phyloP scores from a whole-genome alignment of 2,113 vertebrate species.

The Platysternon megacephalum region DNA sequence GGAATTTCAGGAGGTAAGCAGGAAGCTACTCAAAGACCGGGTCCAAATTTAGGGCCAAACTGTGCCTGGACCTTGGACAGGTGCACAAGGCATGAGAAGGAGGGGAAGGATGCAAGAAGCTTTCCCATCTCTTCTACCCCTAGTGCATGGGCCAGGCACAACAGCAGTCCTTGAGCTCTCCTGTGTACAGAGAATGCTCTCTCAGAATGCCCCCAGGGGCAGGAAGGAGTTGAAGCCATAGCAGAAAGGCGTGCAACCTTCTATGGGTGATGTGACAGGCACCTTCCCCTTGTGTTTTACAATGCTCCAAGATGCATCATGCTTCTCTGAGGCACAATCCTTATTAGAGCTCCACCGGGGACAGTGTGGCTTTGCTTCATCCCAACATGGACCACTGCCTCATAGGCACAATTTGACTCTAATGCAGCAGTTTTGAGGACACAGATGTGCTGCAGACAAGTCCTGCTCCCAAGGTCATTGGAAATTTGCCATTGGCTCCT shows the following conservation, averaged over 20 bases:
- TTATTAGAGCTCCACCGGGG: not conserved
- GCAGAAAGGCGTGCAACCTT: fast-evolving
- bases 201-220: not conserved
- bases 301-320: not conserved
- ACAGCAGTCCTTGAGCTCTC: not conserved
- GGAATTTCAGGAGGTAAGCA: not conserved
- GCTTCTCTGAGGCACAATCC: not conserved
- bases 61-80: not conserved
- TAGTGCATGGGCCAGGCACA: not conserved
- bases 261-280: fast-evolving
- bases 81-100: not conserved
- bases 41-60: not conserved
- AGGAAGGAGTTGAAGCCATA: not conserved
- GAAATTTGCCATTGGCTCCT: not conserved
- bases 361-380: not conserved
- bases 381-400: not conserved
- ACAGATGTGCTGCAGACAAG: fast-evolving
- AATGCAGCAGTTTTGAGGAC: not conserved
- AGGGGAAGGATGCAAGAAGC: not conserved
- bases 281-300: not conserved
- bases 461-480: not conserved
- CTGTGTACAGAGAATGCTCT: not conserved
- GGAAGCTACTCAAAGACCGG: not conserved
- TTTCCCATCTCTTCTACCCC: not conserved
- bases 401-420: not conserved